Base-by-base conservation (phyloP, 2,888 invertebrate species). In the Parnassius orleans region DNA sequence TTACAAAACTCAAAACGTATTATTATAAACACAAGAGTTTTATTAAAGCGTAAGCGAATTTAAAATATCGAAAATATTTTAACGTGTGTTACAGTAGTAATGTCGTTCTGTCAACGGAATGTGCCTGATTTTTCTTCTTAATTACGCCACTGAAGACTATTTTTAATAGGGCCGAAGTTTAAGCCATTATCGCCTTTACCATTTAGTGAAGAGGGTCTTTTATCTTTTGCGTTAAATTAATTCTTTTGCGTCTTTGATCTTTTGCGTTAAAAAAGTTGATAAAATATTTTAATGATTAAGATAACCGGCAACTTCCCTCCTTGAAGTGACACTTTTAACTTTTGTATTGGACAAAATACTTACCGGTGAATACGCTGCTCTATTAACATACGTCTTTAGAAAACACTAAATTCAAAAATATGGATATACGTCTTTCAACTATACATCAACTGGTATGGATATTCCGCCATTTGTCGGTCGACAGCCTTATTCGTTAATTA, bases 51-150 rank as follows among this genome's bases (percentile, higher is more conserved):
- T 11, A 11, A 43, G 43, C 43, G 3, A 43, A 43, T 11, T 9
- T 43, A 43, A 43, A 43, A 43, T 10, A 10, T 11, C 10, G 43
- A 43, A 11, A 10, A 43, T 10, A 43, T 43, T 50, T 53, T n/a
- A 55, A 46, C 56, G 58, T 53, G 57, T 53, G 59, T 60, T 59
- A 58, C 59, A 63, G 19, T 52, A 57, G 57, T 60, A 52, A 64
- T 52, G 41, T 14, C 24, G 60, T 64, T 62, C 56, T 57, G 53
- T 62, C 60, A 67, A 71, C 68, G 67, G 68, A 77, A 78, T 75
- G 71, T 70, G 65, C 44, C 67, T 75, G 62, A 82, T 83, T 79
- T 78, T 78, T 83, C 81, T 80, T 70, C 69, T 74, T 81, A 81
- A 83, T 80, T 79, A 79, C 74, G 68, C 65, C 71, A 61, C 72